Conservation (phyloP, 2,888 invertebrate species). For the Amphipyra tragopoginis region DNA sequence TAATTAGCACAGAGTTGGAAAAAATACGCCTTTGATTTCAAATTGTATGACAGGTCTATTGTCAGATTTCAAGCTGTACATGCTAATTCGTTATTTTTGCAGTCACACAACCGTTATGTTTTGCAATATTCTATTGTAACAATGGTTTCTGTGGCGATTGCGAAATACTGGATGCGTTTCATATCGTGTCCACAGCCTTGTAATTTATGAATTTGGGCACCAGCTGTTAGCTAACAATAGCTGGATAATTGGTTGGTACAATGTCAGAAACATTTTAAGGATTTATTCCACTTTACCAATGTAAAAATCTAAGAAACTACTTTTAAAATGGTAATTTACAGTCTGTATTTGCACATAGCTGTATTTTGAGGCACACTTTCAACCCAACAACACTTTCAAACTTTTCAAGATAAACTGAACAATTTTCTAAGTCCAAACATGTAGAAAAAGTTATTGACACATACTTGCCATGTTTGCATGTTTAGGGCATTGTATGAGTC, state of each 20-base stretch:
- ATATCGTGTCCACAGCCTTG: constrained; percentile 8
- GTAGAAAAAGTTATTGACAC: neutral
- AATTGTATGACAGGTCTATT: constrained; percentile 52
- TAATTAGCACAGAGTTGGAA: constrained; percentile 52
- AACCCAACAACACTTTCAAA: too few relatives aligned
- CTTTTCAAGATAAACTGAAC: neutral
- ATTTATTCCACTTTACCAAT: neutral
- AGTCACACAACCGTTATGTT: constrained; percentile 34
- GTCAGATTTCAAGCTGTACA: constrained; percentile 29
- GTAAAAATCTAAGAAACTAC: too few relatives aligned
- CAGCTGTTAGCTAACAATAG: constrained; percentile 39
- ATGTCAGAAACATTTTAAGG: neutral
- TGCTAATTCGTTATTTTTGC: constrained; percentile 27
- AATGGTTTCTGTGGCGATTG: constrained; percentile 35
- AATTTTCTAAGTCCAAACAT: neutral
- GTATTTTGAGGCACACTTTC: neutral
- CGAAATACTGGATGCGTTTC: constrained; percentile 38
- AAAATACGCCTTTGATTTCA: constrained; percentile 37
- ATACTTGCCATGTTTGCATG: constrained; percentile 2
- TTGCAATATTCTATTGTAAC: constrained; percentile 45
- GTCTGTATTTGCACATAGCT: too few relatives aligned
- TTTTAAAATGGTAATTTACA: too few relatives aligned
- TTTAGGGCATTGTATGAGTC: constrained; percentile 24
- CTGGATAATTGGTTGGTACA: constrained; percentile 1
- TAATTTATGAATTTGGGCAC: constrained; percentile 5